Base-by-base conservation (phyloP, 2,797 vertebrate species). In the Peromyscus attwateri region DNA sequence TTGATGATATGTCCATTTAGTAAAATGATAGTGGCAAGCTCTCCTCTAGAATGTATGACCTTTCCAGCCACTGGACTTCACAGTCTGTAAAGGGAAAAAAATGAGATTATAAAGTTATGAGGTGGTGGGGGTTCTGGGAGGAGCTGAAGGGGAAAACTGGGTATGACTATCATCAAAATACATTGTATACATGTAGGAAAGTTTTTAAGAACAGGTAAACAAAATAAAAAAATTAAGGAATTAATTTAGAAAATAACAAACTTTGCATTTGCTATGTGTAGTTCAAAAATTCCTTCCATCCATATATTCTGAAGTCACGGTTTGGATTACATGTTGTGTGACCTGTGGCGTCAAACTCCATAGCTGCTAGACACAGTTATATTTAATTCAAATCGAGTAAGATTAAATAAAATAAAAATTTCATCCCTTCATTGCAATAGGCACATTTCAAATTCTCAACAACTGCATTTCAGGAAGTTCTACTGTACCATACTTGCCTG, bases 351-450 rank as follows among this genome's bases (percentile, higher is more conserved):
- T 70, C 34, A 9, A 80, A 29, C 40, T 37, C 12, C 17, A 31
- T 57, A 79, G 25, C 11, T 55, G 43, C 46, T 66, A 29, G 34
- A 66, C 25, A 3, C 25, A 31, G 31, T n/a, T 73, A 52, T 89
- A 64, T 77, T 88, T 81, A 73, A 34, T 76, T 71, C 23, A 71
- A 93, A 89, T 19, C 76, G 16, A 70, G 11, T 87, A 84, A 92
- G 23, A 91, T 31, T 70, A 80, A 92, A 25, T 66, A 95, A 79
- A 87, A 76, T 77, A n/a, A 34, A 89, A 66, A 34, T n/a, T 79
- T 84, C n/a, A 13, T 81, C 66, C 19, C 68, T 81, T 70, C 34
- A 25, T 77, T 37, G 27, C 49, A 31, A 37, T 40, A 66, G 79
- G 3, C 64, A 37, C 12, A 60, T 71, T 90, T 55, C 70, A 79